These are phyloP conservation scores for Ispidina picta DNA, from an alignment of 2,797 vertebrate species.

Conservation along the genomic window DNA sequence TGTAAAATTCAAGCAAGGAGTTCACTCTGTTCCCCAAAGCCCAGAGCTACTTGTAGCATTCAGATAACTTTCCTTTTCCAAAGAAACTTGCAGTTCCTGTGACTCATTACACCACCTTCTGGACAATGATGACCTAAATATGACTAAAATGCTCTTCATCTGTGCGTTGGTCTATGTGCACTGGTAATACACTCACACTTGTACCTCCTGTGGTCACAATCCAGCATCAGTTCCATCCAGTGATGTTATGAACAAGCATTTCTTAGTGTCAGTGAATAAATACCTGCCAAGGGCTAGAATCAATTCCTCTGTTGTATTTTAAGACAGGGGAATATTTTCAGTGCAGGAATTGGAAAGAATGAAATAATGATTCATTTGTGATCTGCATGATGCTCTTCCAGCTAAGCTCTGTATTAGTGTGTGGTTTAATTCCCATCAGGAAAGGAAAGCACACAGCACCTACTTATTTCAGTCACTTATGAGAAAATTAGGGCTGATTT, in stretches of 20 bases:
- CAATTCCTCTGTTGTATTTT: not conserved
- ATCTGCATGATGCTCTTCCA: constrained; percentile 12
- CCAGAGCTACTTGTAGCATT: not conserved
- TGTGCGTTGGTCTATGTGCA: not conserved
- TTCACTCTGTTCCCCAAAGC: not conserved
- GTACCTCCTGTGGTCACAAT: not conserved
- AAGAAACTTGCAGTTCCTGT: constrained; percentile 1
- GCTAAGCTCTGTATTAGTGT: not conserved
- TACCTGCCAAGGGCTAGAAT: not conserved
- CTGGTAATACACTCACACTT: not conserved
- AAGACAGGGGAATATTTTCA: constrained; percentile 9
- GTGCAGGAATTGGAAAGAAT: not conserved
- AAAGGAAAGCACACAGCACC: not conserved
- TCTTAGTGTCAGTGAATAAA: not conserved
- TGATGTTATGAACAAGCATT: not conserved
- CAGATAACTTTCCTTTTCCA: not conserved
- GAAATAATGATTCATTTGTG: constrained; percentile 56
- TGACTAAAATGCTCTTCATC: constrained; percentile 9
- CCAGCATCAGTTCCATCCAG: not conserved
- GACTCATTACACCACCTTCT: constrained; percentile 49
- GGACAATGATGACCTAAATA: constrained; percentile 27
- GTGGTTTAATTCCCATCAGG: not conserved
- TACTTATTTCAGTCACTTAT: not conserved
- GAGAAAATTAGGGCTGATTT: not conserved
- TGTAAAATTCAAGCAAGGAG: not conserved